Percentiles rank a stretch among this genome's conserved stretches.
phyloP scores from a whole-genome alignment of 1,140 invertebrate species.

The Neodiprion lecontei region DNA sequence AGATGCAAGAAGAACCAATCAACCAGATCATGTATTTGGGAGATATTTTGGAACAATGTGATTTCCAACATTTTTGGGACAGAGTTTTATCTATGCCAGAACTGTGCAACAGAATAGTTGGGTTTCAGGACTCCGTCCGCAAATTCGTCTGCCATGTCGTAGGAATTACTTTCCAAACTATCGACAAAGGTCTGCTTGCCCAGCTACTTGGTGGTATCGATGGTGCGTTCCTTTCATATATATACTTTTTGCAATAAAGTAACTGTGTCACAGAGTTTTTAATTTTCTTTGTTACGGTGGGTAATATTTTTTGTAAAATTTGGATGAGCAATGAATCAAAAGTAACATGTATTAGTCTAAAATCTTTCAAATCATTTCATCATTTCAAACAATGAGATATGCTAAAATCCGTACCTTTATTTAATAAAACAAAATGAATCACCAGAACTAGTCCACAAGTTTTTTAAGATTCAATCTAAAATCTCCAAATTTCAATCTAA shows the following conservation, averaged over 20 bases:
- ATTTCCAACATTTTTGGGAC: conserved; percentile 92
- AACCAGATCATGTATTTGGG: conserved; percentile 88
- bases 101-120: conserved; percentile 77
- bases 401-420: too few species aligned
- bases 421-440: too few species aligned
- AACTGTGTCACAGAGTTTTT: too few species aligned
- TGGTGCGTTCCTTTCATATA: conserved; percentile 59
- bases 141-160: conserved; percentile 98
- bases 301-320: neutral
- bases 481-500: too few species aligned
- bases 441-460: too few species aligned
- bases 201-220: conserved; percentile 88
- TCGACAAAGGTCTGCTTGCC: conserved; percentile 81
- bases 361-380: too few species aligned
- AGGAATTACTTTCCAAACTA: conserved; percentile 95
- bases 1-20: conserved; percentile 85
- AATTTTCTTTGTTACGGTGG: too few species aligned
- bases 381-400: too few species aligned
- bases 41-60: conserved; percentile 90
- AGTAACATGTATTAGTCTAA: too few species aligned
- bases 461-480: too few species aligned
- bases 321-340: too few species aligned
- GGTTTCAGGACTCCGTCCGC: conserved; percentile 95
- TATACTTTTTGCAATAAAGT: neutral
- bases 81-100: conserved; percentile 74